A percentile compares a stretch with the other conserved stretches of the same genome.
Conservation (phyloP, 2,888 invertebrate genomes). For the Sipha maydis region DNA sequence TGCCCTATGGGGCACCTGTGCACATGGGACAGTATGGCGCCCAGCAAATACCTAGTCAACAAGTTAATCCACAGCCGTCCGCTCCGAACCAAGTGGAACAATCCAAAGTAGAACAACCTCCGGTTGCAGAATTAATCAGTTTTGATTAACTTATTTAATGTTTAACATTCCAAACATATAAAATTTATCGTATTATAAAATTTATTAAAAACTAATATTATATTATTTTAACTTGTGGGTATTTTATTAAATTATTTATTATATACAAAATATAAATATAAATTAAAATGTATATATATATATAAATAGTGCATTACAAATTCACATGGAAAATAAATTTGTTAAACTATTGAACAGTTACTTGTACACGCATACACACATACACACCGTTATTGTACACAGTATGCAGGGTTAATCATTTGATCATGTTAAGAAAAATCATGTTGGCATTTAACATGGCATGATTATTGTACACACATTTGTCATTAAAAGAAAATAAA, state of each 20-base stretch:
- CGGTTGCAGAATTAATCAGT: conserved; percentile 83
- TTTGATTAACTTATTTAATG: conserved; percentile 73
- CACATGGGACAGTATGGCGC: conserved; percentile 43
- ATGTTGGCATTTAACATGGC: not conserved
- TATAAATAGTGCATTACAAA: conserved; percentile 55
- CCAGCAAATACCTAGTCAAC: conserved; percentile 55
- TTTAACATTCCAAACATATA: conserved; percentile 39
- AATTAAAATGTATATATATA: conserved; percentile 21
- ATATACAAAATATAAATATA: conserved; percentile 59
- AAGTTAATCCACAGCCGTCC: conserved; percentile 57
- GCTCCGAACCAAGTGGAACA: conserved; percentile 66
- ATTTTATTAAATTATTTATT: conserved; percentile 60
- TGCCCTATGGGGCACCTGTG: conserved; percentile 11
- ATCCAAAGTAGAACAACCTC: conserved; percentile 69
- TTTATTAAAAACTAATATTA: conserved; percentile 45
- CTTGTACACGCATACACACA: not conserved
- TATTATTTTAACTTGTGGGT: conserved; percentile 61
- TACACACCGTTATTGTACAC: not conserved
- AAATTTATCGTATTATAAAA: conserved; percentile 46
- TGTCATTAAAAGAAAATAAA: conserved; percentile 1
- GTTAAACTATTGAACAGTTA: conserved; percentile 22
- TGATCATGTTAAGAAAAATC: conserved; percentile 9
- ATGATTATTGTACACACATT: conserved; percentile 14
- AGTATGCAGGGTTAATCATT: conserved; percentile 21
- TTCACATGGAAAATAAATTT: conserved; percentile 31